phyloP scores from a whole-genome alignment of 2,888 invertebrate genomes.

The Eupeodes luniger region DNA sequence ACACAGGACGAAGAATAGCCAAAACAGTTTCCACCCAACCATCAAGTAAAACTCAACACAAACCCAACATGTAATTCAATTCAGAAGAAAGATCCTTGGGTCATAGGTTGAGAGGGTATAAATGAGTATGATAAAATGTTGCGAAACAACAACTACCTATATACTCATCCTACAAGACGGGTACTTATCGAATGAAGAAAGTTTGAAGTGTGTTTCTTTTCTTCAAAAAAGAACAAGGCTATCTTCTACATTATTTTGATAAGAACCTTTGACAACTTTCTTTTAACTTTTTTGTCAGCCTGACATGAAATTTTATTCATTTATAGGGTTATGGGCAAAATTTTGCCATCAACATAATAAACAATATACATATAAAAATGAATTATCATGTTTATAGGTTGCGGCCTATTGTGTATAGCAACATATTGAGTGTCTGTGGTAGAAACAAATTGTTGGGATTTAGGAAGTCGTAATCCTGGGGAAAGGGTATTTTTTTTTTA shows the following conservation, averaged over 20 bases:
- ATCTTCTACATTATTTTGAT: background rate
- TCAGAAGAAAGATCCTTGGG: slow-evolving; percentile 35
- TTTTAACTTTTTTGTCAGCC: background rate
- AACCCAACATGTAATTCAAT: slow-evolving; percentile 34
- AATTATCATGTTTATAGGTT: slow-evolving; percentile 11
- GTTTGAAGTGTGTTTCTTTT: background rate
- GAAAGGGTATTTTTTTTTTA: background rate
- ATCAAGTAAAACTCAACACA: slow-evolving; percentile 15
- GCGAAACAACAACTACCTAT: slow-evolving; percentile 8
- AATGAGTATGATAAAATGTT: slow-evolving; percentile 9
- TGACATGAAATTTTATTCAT: background rate
- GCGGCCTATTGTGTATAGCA: background rate
- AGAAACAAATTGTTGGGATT: background rate
- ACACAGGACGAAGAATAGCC: slow-evolving; percentile 41
- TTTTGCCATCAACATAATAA: background rate
- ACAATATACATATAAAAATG: background rate
- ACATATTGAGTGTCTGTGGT: slow-evolving; percentile 7
- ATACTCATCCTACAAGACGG: no score
- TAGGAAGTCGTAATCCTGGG: background rate
- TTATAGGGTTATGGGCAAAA: background rate
- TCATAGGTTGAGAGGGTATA: slow-evolving; percentile 47
- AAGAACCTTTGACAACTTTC: background rate
- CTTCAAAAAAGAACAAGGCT: background rate
- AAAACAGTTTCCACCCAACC: background rate
- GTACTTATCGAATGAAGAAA: slow-evolving; percentile 26